Evolutionary conservation across 2,888 invertebrate species (phyloP).

Genomic region (Leucophenga maculata): DNA sequence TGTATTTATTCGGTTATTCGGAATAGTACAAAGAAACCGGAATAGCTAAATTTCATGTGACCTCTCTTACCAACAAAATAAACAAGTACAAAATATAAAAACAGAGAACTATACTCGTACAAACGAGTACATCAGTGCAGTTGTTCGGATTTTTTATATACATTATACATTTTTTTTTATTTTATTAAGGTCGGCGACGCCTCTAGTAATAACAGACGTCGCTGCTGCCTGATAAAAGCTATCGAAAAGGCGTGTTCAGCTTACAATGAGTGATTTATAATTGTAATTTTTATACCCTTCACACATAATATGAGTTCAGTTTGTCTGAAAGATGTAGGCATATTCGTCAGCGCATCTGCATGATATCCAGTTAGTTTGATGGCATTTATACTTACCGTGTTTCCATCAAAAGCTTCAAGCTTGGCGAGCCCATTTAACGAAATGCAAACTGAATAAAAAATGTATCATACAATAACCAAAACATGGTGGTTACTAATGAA

Average conservation of each 20-base stretch:
- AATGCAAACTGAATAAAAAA: no score
- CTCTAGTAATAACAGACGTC: not conserved
- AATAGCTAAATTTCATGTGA: not conserved
- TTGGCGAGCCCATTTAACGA: no score
- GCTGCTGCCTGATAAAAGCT: not conserved
- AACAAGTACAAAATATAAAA: not conserved
- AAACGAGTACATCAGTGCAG: not conserved
- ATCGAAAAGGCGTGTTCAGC: no score
- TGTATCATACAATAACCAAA: no score
- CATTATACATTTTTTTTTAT: not conserved
- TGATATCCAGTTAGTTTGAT: no score
- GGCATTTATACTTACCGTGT: no score
- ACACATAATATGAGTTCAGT: no score
- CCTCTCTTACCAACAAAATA: not conserved
- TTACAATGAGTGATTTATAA: not conserved
- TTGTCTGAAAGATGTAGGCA: no score
- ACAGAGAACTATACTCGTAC: not conserved
- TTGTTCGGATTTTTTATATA: not conserved
- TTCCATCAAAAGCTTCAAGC: no score
- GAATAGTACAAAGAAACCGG: no score
- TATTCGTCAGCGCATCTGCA: no score
- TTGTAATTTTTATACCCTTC: not conserved
- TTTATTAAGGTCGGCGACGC: slow-evolving; percentile 7
- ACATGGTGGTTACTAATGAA: no score
- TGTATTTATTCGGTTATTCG: not conserved